Evolutionary conservation across 1,140 invertebrate genomes (phyloP), one percentile per base, ranked within the genome.

Genomic region (Drosophila fuyamai): DNA sequence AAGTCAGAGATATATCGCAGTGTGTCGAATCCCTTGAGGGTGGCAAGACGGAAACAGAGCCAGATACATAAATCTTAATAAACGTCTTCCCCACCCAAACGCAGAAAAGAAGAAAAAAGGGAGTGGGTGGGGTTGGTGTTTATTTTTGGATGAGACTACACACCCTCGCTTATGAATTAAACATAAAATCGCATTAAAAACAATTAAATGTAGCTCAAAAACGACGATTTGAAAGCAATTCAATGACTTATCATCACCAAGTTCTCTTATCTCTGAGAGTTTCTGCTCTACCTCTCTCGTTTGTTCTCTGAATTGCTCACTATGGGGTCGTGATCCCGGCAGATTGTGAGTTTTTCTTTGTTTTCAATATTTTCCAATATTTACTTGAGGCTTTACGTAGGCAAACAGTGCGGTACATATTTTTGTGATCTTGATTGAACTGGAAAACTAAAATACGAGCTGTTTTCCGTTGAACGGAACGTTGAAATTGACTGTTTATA

Each of bases 51-150:
- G 53, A 50, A 53, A 27, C 63, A 16, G 46, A 60, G 46, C 35
- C 23, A 44, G 40, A 78, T 27, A 58, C 60, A 83, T 76, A 82
- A 86, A 82, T 86, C 76, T 82, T 62, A 76, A 86, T 88, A 73
- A 88, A 78, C 63, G 60, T 66, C 29, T 18, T 51, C 46, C 60
- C 38, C 47, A 55, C n/a, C 27, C 40, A 10, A 50, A 23, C 12
- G 36, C 16, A n/a, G 10, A 35, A 13, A 14, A 18, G 13, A 35
- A 12, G 32, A n/a, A 5, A 18, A 35, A n/a, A 41, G 41, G 16
- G 10, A 47, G 70, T 56, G 72, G 5, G 13, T 40, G 50, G 32
- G 50, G 58, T 43, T 46, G 35, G 23, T 35, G 36, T 43, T 62
- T 66, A 76, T 76, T 66, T 53, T 38, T 35, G 74, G 61, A 38